Base-by-base conservation (phyloP, 64 coral and sea anemone species). In the Dendrophyllia cribrosa region DNA sequence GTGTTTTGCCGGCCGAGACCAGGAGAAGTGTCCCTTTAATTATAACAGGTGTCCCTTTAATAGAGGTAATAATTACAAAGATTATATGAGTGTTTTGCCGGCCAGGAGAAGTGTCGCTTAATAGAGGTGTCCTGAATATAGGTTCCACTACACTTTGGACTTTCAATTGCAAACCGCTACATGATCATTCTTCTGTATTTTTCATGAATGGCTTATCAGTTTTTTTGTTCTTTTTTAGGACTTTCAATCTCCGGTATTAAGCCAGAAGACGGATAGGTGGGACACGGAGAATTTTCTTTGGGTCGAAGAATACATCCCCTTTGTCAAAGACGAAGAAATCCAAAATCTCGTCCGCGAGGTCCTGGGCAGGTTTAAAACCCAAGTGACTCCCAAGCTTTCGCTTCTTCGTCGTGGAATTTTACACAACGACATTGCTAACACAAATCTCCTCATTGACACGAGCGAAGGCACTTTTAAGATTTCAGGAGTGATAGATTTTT, bases 401-500 rank as follows among this genome's bases (percentile, higher is more conserved):
- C 19, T 59, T 46, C 46, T 90, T 43, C 86, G 91, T 19, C 74
- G n/a, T 20, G 91, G 91, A 26, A 53, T 71, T 13, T 56, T 96
- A 20, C 90, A 93, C 74, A 87, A 79, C 20, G 91, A 93, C n/a
- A 48, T 93, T 24, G 86, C 58, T 87, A 58, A 52, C 0, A 46
- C 20, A 0, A 93, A 93, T 64, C 85, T 96, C 9, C 87, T 93
- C 1, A 68, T 87, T 22, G 60, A 62, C 21, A 75, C 11, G 17
- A 71, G 3, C 1, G 15, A 9, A 6, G 67, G 12, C 43, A 84
- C 76, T 21, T 73, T 82, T 59, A 23, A 34, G 20, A 60, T 96
- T 52, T 93, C 90, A 70, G 95, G 95, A 25, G 64, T 96, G 7
- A 66, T 96, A 11, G 95, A 96, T 79, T 96, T 96, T 86, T 86